A percentile compares a stretch with the other conserved stretches of the same genome.
Evolutionary conservation across 2,113 vertebrate genomes (phyloP).

Genomic region (Syngnathus typhle): DNA sequence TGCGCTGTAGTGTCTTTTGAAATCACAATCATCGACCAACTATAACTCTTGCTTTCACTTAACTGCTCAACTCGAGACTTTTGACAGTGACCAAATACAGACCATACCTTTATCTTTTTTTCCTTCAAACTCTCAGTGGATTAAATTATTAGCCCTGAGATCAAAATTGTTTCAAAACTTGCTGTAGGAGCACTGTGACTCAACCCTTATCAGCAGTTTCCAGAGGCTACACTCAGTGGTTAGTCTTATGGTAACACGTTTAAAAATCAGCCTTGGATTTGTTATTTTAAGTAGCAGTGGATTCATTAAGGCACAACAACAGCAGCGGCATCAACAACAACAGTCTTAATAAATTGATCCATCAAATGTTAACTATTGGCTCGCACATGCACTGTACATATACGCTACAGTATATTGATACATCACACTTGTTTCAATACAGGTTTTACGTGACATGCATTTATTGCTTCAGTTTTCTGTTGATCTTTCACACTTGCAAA

Average conservation of each 20-base stretch:
- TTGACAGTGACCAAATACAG: conserved; percentile 33
- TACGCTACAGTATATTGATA: background rate
- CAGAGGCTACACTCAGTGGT: conserved; percentile 50
- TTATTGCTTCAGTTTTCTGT: too few species aligned
- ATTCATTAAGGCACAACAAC: background rate
- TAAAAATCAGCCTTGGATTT: conserved; percentile 17
- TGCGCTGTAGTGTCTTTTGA: background rate
- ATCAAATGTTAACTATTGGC: background rate
- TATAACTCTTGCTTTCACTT: background rate
- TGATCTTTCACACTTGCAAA: too few species aligned
- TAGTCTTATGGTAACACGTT: conserved; percentile 32
- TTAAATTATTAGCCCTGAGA: conserved; percentile 59
- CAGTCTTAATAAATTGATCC: background rate
- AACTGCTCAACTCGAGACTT: conserved; percentile 21
- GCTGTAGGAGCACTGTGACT: conserved; percentile 32
- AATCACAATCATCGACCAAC: background rate
- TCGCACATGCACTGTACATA: background rate
- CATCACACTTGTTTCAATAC: background rate
- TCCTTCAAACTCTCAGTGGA: conserved; percentile 39
- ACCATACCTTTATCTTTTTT: conserved; percentile 34
- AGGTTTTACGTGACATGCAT: background rate
- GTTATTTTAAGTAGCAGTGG: background rate
- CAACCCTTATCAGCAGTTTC: conserved; percentile 46
- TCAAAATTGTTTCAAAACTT: conserved; percentile 59
- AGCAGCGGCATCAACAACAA: too few species aligned